Evolutionary conservation across 2,113 vertebrate genomes (phyloP).

Genomic region (Ranitomeya variabilis): DNA sequence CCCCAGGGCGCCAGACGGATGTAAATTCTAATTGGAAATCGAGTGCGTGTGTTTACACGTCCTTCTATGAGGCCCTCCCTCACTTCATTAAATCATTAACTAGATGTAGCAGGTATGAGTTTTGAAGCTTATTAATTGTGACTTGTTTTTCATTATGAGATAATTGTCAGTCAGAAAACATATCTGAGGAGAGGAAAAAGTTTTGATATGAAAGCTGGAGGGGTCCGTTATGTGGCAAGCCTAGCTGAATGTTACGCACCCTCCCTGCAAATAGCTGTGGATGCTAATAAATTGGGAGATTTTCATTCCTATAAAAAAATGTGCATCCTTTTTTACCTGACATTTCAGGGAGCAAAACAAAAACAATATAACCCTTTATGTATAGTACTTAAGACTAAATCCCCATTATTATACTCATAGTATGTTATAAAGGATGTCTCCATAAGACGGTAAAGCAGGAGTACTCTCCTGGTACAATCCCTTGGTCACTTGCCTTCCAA

Average conservation of each 20-base stretch:
- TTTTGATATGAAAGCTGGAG: constrained; percentile 41
- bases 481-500: not conserved
- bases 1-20: constrained; percentile 59
- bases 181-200: constrained; percentile 68
- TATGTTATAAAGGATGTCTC: too few relatives aligned
- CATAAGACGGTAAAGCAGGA: not conserved
- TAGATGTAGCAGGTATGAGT: constrained; percentile 83
- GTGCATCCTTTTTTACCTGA: not conserved
- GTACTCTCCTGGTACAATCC: not conserved
- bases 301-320: not conserved
- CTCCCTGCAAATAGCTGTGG: constrained; percentile 2
- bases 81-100: constrained; percentile 84
- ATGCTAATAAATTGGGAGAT: not conserved
- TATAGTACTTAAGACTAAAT: not conserved
- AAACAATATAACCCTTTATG: not conserved
- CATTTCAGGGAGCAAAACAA: not conserved
- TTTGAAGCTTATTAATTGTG: constrained; percentile 93
- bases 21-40: constrained; percentile 72
- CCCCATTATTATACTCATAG: too few relatives aligned
- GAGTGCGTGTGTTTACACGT: constrained; percentile 68
- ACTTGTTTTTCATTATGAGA: constrained; percentile 93
- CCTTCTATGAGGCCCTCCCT: constrained; percentile 72
- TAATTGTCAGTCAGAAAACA: constrained; percentile 90
- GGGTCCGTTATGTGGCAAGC: constrained; percentile 6
- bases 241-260: not conserved